phyloP scores from a whole-genome alignment of 2,888 invertebrate species.

The Parnassius smintheus region DNA sequence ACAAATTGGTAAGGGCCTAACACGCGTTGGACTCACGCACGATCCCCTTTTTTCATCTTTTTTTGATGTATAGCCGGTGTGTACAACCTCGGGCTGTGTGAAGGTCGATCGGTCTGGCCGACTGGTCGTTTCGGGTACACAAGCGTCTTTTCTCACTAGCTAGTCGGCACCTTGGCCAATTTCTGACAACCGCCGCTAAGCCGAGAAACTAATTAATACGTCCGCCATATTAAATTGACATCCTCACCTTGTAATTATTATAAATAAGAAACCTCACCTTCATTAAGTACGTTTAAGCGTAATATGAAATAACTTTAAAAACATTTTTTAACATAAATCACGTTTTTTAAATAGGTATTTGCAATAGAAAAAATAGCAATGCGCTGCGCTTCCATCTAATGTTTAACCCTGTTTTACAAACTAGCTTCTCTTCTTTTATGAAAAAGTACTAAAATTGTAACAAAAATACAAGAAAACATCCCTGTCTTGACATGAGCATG shows the following conservation, averaged over 20 bases:
- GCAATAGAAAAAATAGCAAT: too few species aligned
- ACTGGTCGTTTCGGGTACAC: slow-evolving; percentile 13
- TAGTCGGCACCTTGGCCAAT: slow-evolving; percentile 12
- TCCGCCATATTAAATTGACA: too few species aligned
- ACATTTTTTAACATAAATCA: background rate
- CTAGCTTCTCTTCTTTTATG: too few species aligned
- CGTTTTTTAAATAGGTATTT: background rate
- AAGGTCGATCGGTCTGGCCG: slow-evolving; percentile 35
- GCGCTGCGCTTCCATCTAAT: too few species aligned
- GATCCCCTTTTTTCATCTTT: slow-evolving; percentile 35
- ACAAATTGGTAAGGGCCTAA: slow-evolving; percentile 65
- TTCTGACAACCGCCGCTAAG: background rate
- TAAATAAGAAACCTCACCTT: background rate
- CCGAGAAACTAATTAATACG: slow-evolving; percentile 2
- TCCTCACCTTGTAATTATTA: too few species aligned
- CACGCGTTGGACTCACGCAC: slow-evolving; percentile 52
- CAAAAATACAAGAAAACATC: too few species aligned
- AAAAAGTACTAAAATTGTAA: too few species aligned
- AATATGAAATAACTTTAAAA: background rate
- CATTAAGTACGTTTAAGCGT: background rate
- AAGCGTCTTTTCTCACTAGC: slow-evolving; percentile 1
- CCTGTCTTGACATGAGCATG: too few species aligned
- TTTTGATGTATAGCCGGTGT: slow-evolving; percentile 51
- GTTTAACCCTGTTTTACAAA: too few species aligned
- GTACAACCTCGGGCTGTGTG: slow-evolving; percentile 47